Conservation (phyloP, 2,113 vertebrate species). For the Syngnathus floridae region DNA sequence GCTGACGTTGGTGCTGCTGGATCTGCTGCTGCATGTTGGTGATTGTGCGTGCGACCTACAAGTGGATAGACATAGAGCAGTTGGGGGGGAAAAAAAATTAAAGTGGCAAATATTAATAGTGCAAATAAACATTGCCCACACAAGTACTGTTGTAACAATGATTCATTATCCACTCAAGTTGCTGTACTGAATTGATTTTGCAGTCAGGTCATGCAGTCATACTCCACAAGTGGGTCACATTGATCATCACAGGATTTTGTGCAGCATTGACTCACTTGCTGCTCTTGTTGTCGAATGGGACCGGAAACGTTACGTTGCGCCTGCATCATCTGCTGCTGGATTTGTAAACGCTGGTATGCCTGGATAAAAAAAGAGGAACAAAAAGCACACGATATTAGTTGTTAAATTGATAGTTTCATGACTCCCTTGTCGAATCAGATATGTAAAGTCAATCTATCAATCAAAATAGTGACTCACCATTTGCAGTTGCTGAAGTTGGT, state of each 20-base stretch:
- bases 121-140: background rate
- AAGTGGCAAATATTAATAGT: background rate
- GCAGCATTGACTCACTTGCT: constrained; percentile 82
- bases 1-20: constrained; percentile 99
- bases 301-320: constrained; percentile 98
- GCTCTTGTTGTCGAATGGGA: constrained; percentile 98
- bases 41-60: constrained; percentile 98
- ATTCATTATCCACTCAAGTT: background rate
- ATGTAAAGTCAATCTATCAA: background rate
- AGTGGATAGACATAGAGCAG: constrained; percentile 5
- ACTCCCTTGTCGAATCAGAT: background rate
- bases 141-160: background rate
- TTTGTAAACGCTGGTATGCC: constrained; percentile 99
- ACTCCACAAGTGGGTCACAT: background rate
- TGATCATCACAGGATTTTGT: constrained; percentile 1
- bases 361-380: constrained; percentile 36
- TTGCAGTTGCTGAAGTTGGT: constrained; percentile 99
- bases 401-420: background rate
- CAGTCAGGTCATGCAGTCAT: background rate
- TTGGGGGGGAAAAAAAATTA: background rate
- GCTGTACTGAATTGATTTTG: constrained; percentile 1
- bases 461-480: constrained; percentile 77
- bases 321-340: constrained; percentile 99
- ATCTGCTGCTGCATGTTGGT: constrained; percentile 99
- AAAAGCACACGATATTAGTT: background rate